Evolutionary conservation across 2,888 invertebrate genomes (phyloP), one percentile per base, ranked within the genome.

Genomic region (Linnaemya tessellans): DNA sequence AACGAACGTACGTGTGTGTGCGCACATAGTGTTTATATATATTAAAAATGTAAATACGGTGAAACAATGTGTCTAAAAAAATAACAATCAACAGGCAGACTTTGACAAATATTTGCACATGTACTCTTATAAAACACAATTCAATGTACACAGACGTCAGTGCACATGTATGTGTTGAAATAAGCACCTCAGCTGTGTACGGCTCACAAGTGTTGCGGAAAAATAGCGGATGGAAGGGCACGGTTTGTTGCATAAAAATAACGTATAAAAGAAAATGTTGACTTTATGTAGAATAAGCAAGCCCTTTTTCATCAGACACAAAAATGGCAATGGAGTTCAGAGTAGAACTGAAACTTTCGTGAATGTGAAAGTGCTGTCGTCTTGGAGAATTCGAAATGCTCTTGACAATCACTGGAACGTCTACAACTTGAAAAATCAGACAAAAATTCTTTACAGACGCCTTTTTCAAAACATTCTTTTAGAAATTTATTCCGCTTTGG

Each of bases 11-110:
- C 20, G 9, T 51, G 20, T 51, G 20, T 20, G 1, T 10, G 20
- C 8, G 18, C 25, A 62, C 11, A 13, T 38, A 2, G n/a, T 41
- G 2, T 62, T 1, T 20, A 8, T 46, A 35, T 38, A 20, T 46
- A 73, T 64, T 56, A 78, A 82, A 73, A 71, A 79, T 84, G 74
- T 80, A 68, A 80, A 70, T 49, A 73, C 60, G 38, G 51, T 65
- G 41, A 71, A 80, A 80, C 77, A 80, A 84, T 77, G 73, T 84
- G 84, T 79, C 84, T 79, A 74, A 56, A 74, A 74, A 68, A 70
- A 74, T 82, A 85, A 82, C 77, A 85, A 85, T 81, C 84, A 81
- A 85, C 81, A 81, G 79, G 79, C 65, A 84, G 75, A 65, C 77
- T 54, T 64, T 60, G 49, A 15, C 71, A 78, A 60, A 77, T 82